These are phyloP conservation scores for Brachyhypopomus occidentalis DNA, from an alignment of 2,113 vertebrate species.

Conservation along the genomic window DNA sequence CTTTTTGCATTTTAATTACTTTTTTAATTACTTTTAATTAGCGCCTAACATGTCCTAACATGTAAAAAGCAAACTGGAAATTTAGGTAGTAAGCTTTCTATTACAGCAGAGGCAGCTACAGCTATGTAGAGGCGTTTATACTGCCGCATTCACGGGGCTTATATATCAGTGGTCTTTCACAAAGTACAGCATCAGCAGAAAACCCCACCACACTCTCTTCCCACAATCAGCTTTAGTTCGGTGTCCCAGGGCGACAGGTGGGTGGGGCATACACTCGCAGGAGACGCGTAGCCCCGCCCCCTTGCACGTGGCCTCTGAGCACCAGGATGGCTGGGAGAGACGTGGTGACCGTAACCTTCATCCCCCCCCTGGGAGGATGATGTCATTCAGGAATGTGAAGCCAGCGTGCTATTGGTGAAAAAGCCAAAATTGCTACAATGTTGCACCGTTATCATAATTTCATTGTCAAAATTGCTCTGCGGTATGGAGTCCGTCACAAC, in stretches of 20 bases:
- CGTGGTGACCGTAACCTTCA: too few species aligned
- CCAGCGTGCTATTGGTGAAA: background rate
- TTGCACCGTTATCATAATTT: background rate
- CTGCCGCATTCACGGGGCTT: background rate
- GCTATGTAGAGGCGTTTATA: background rate
- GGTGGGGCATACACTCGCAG: too few species aligned
- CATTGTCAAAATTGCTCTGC: background rate
- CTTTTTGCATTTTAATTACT: too few species aligned
- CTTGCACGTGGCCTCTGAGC: too few species aligned
- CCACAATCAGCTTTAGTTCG: background rate
- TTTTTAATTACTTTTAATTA: background rate
- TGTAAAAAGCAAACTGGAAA: background rate
- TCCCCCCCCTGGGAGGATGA: too few species aligned
- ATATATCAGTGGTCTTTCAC: background rate
- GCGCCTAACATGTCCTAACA: background rate
- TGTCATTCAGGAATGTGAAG: too few species aligned
- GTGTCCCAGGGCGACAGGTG: background rate
- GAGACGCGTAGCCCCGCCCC: too few species aligned
- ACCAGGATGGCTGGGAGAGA: too few species aligned
- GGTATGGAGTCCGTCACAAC: background rate
- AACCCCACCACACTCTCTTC: background rate
- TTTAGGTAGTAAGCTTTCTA: background rate
- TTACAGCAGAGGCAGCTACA: background rate
- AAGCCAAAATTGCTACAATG: background rate
- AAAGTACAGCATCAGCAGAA: slow-evolving; percentile 1